Base-by-base conservation (phyloP, 2,797 vertebrate species). In the Enteromius fasciolatus region DNA sequence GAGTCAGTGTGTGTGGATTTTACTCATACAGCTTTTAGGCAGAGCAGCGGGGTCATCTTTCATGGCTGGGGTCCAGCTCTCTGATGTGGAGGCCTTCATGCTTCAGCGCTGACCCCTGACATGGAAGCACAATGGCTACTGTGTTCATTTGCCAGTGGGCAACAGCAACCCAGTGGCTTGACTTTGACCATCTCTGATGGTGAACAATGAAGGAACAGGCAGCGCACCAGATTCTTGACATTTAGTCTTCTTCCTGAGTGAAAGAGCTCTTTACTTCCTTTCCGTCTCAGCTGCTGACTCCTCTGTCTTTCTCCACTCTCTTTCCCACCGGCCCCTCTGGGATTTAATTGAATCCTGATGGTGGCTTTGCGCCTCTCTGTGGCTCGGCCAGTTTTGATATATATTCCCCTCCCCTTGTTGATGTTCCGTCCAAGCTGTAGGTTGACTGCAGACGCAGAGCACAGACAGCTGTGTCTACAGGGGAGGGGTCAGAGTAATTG, bases 91-190 rank as follows among this genome's bases (percentile, higher is more conserved):
- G 83, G 48, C 79, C 87, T 15, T 80, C 90, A 91, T 91, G 90
- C 89, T 88, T 90, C 83, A 70, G 88, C 70, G 6, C 41, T 86
- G 91, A 92, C 89, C 90, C 92, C 82, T 92, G 23, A 90, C 89
- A 90, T 52, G 63, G 75, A 76, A 39, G 76, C 57, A 79, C 81
- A 69, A 3, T 84, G 50, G 67, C 66, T 88, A 88, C 87, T 90
- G 86, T 76, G 83, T 80, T 57, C 20, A 7, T 20, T 79, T 70
- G 86, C 84, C 78, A 77, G 67, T 63, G 69, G 75, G 73, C 78
- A 67, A 78, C 52, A 81, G 75, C 78, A 70, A 48, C 64, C 76
- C 57, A 20, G 63, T 69, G 46, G 63, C 44, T 11, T 72, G 69
- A 66, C 66, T 84, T 75, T 84, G 70, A 76, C 54, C 67, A 52